Percentiles rank a stretch among this genome's conserved stretches.
phyloP scores from a whole-genome alignment of 2,797 vertebrate genomes.

The Mus caroli region DNA sequence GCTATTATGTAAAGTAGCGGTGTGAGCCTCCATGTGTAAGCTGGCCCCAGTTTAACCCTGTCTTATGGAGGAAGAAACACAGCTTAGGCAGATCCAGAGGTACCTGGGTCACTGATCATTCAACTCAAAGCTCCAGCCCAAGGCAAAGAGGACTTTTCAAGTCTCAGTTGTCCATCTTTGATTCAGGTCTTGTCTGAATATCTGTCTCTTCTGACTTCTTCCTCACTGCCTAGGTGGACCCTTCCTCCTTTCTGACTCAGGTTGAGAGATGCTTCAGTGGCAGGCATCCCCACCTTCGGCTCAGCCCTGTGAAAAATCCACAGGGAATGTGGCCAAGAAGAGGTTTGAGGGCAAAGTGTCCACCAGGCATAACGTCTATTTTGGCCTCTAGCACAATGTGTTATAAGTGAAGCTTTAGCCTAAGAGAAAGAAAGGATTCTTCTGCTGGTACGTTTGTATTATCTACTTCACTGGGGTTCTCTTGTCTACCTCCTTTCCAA shows the following conservation, averaged over 20 bases:
- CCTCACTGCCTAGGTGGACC: too few relatives aligned
- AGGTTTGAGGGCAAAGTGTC: not conserved
- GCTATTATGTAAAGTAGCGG: not conserved
- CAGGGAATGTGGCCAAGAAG: not conserved
- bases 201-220: not conserved
- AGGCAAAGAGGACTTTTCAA: not conserved
- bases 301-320: not conserved
- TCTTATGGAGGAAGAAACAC: not conserved
- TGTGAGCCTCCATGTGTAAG: not conserved
- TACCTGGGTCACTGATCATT: not conserved
- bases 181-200: too few relatives aligned
- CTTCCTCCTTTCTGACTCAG: too few relatives aligned
- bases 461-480: too few relatives aligned
- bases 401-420: not conserved
- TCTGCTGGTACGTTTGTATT: not conserved
- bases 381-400: not conserved
- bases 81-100: not conserved
- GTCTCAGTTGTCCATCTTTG: accelerated
- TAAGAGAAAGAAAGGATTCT: not conserved
- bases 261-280: too few relatives aligned
- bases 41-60: not conserved
- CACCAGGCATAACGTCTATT: not conserved
- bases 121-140: not conserved
- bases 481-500: not conserved
- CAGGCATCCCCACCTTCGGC: too few relatives aligned